Evolutionary conservation across 53 echinoderm and acorn worm genomes (phyloP), one percentile per base, ranked within the genome.

Genomic region (Pentamera pediparva): DNA sequence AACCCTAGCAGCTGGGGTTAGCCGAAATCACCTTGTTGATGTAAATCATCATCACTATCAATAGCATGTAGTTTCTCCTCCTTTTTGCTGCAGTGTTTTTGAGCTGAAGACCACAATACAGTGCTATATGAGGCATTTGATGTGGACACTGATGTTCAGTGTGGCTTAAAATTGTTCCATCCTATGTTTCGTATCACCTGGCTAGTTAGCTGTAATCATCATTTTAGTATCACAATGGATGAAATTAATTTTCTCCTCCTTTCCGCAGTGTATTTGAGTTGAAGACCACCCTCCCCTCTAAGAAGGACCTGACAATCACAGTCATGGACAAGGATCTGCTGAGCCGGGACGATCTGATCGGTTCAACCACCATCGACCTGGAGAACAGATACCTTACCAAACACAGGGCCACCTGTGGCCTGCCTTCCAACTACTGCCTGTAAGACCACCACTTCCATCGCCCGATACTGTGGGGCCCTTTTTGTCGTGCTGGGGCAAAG

Each of bases 331-430:
- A 89, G 40, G 98, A 98, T 61, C 58, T 85, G 2, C 52, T 98
- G 38, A 98, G 98, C 32, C 78, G 86, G 4, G 98, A 98, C 76
- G 98, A 98, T 69, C 52, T 98, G 62, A 98, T 98, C 10, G 98
- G 98, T 6, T 85, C 92, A 38, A 98, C 98, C 0, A 75, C 85
- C 37, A 89, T 98, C 62, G 98, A 98, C 76, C 78, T 98, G 52
- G 98, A 98, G 81, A 98, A 98, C 62, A 67, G 98, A 59, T 86
- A 78, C 59, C 69, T 98, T 20, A 89, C 91, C 61, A 80, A 86
- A 52, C 85, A 78, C 61, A 82, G 98, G 3, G 98, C 98, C n/a
- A 92, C 87, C 19, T 98, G 98, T 71, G 98, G 92, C 13, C 65
- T 98, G 7, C 91, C 87, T 21, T 32, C 65, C 32, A 86, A 81